Percentiles rank a stretch among this genome's conserved stretches.
Conservation (phyloP, 2,113 vertebrate genomes). For the Cromileptes altivelis region DNA sequence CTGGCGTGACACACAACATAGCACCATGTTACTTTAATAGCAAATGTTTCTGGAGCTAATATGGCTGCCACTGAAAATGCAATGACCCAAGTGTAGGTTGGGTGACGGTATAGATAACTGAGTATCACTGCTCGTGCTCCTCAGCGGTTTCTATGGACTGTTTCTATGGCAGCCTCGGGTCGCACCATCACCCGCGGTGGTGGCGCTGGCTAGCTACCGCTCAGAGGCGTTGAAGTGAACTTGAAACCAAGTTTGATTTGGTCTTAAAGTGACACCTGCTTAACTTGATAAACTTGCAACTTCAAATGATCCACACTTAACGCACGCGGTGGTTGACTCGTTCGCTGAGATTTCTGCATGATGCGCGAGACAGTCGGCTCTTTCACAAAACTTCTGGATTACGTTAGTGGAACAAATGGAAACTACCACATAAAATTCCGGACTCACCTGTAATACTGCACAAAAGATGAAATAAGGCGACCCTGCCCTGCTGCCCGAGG, state of each 20-base stretch:
- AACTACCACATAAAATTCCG: not conserved
- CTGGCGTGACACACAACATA: constrained; percentile 4
- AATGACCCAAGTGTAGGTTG: constrained; percentile 33
- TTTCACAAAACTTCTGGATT: constrained; percentile 66
- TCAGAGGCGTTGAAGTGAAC: constrained; percentile 56
- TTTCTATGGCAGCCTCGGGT: constrained; percentile 75
- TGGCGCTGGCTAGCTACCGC: constrained; percentile 27
- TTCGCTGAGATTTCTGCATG: not conserved
- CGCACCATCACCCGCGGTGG: constrained; percentile 55
- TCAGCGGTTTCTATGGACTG: constrained; percentile 64
- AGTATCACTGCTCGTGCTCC: not conserved
- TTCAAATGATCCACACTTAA: not conserved
- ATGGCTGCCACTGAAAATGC: constrained; percentile 58
- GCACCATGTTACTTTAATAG: constrained; percentile 22
- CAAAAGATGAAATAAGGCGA: constrained; percentile 66
- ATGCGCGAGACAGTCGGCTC: constrained; percentile 31
- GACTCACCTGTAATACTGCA: constrained; percentile 81
- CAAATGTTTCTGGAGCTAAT: constrained; percentile 51
- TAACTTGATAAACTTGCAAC: constrained; percentile 29
- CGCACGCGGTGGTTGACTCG: not conserved
- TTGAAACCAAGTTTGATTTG: constrained; percentile 66
- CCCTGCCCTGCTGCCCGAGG: constrained; percentile 49
- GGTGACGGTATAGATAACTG: constrained; percentile 12
- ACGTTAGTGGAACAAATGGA: constrained; percentile 1
- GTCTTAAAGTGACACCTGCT: not conserved